Conservation (phyloP, 2,797 vertebrate genomes). For the Enteromius radiatus region DNA sequence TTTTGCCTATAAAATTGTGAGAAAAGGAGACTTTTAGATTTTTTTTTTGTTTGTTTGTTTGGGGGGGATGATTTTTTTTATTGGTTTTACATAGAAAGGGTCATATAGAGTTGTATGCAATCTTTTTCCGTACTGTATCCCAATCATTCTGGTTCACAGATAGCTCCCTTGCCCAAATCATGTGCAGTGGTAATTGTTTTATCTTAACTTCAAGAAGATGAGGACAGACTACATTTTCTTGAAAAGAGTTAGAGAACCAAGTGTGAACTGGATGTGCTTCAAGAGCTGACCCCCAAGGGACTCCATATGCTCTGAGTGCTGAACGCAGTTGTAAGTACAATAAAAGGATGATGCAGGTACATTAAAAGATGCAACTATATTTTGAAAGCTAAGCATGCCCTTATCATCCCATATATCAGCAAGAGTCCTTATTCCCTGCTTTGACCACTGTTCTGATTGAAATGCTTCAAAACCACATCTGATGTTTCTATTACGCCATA, state of each 20-base stretch:
- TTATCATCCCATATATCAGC: constrained; percentile 17
- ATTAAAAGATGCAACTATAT: constrained; percentile 8
- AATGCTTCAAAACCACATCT: constrained; percentile 5
- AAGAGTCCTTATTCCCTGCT: neutral
- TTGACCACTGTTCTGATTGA: constrained; percentile 7
- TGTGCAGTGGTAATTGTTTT: neutral
- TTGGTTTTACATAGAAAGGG: too few relatives aligned
- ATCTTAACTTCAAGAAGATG: neutral
- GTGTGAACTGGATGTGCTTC: neutral
- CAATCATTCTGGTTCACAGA: neutral
- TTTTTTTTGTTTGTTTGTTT: too few relatives aligned
- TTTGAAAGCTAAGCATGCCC: neutral
- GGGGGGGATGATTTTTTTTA: too few relatives aligned
- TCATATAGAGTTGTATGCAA: too few relatives aligned
- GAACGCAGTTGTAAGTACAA: neutral
- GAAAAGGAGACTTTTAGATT: too few relatives aligned
- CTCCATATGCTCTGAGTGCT: constrained; percentile 2
- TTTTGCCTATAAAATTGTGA: too few relatives aligned
- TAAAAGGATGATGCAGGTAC: neutral
- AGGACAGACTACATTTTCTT: neutral
- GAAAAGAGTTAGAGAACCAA: neutral
- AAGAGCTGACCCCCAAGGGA: neutral
- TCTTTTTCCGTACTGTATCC: too few relatives aligned
- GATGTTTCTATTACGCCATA: neutral
- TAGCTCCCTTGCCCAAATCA: neutral